Evolutionary conservation across 2,888 invertebrate species (phyloP).

Genomic region (Cryptocephalus primarius): DNA sequence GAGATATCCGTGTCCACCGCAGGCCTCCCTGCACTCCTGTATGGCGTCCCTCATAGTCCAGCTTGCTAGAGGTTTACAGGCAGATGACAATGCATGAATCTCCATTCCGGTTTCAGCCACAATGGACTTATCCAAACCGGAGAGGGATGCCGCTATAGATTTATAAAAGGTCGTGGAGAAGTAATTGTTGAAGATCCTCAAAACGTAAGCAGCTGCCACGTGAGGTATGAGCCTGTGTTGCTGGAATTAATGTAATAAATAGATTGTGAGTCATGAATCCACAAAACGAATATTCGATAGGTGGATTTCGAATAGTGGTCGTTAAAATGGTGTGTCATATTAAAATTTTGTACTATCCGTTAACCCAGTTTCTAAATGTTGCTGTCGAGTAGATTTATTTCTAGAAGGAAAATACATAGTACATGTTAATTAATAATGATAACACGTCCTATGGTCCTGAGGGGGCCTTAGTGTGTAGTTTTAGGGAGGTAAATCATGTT

Average conservation of each 20-base stretch:
- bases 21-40: conserved; percentile 87
- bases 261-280: no score
- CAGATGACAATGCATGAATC: conserved; percentile 67
- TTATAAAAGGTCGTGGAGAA: conserved; percentile 33
- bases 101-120: conserved; percentile 47
- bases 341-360: no score
- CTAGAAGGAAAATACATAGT: no score
- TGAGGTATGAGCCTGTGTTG: conserved; percentile 65
- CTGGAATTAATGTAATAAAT: conserved; percentile 38
- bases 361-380: no score
- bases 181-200: conserved; percentile 50
- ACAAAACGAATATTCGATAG: no score
- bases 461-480: no score
- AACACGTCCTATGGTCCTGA: no score
- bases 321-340: no score
- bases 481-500: no score
- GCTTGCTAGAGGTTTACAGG: conserved; percentile 64
- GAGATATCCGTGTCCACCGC: conserved; percentile 91
- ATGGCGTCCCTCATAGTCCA: conserved; percentile 83
- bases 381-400: no score
- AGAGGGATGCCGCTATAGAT: conserved; percentile 18
- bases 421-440: no score
- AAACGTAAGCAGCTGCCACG: conserved; percentile 51
- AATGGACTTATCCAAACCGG: conserved; percentile 18
- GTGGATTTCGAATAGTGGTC: no score